phyloP scores from a whole-genome alignment of 2,797 vertebrate genomes.

The Columba guinea region DNA sequence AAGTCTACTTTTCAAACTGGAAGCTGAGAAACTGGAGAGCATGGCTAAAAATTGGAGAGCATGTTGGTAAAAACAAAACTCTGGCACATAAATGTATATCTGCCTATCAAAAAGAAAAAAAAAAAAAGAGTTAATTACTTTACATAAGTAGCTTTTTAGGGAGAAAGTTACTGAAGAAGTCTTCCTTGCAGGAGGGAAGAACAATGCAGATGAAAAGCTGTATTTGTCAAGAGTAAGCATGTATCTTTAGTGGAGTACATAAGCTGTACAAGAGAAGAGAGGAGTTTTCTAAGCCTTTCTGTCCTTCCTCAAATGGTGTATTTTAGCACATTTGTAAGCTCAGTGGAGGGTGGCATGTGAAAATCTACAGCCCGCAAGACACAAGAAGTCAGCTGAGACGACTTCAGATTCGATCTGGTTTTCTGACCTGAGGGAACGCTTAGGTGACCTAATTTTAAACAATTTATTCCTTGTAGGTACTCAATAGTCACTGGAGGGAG shows the following conservation, averaged over 20 bases:
- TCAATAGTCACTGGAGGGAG: slow-evolving; percentile 30
- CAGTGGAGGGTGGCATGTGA: background rate
- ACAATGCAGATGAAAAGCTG: background rate
- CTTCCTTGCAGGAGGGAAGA: background rate
- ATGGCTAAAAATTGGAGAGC: background rate
- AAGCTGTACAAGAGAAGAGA: background rate
- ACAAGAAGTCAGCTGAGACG: background rate
- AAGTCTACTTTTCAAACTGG: background rate
- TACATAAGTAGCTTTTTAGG: background rate
- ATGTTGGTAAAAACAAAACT: background rate
- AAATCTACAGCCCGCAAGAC: background rate
- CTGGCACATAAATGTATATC: background rate
- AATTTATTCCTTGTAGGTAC: background rate
- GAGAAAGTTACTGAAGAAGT: background rate
- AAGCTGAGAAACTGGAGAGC: background rate
- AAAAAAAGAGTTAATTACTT: rapidly evolving
- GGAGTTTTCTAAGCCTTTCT: background rate
- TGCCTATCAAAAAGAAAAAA: background rate
- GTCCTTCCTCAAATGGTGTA: background rate
- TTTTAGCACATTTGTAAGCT: background rate
- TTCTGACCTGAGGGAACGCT: background rate
- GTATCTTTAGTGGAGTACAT: background rate
- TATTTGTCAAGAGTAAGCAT: background rate
- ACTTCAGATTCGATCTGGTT: rapidly evolving
- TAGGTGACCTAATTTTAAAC: background rate